Evolutionary conservation across 2,113 vertebrate species (phyloP), one percentile per base, ranked within the genome.

Genomic region (Pseudolaguvia tuberculata): DNA sequence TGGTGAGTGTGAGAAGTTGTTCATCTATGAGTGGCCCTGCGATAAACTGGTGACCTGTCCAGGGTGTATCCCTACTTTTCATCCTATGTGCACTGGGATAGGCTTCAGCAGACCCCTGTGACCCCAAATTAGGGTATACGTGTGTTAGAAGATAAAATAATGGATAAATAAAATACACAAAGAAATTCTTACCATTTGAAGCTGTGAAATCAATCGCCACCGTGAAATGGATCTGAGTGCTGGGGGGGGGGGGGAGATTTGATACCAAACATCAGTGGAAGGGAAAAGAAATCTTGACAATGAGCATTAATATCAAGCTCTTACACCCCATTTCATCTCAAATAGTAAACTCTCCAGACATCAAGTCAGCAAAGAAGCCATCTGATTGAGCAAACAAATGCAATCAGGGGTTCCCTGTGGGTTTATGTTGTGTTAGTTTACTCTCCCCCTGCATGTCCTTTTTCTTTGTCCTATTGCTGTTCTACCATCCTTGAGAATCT

Each of bases 191-290:
- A 97, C 96, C 96, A 73, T 98, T 98, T 82, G 96, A 98, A 17
- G 96, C 96, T 0, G 96, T 98, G 88, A 98, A 98, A 89, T 98
- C 96, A 10, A 98, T 98, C 86, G 95, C 96, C 87, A 98, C 96
- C 0, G 96, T 98, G 91, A 98, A 98, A 89, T 95, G 94, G 88
- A 98, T 95, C 87, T 98, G 95, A 68, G 94, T 96, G 82, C 95
- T 97, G 65, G 63, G 73, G 13, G 25, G 11, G 42, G 10, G 59
- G 21, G 42, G 25, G 47, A 63, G 56, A 70, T 39, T 62, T 29
- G n/a, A 75, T 57, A 56, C 10, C 18, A 35, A 62, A 52, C 21
- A 59, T 27, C n/a, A 56, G 52, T 58, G 45, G 7, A 57, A 58
- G 42, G 11, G 23, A 29, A 23, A 42, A 14, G 21, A 25, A 14